These are phyloP conservation scores for Lutra lutra DNA, from an alignment of 2,797 vertebrate genomes.

Conservation along the genomic window DNA sequence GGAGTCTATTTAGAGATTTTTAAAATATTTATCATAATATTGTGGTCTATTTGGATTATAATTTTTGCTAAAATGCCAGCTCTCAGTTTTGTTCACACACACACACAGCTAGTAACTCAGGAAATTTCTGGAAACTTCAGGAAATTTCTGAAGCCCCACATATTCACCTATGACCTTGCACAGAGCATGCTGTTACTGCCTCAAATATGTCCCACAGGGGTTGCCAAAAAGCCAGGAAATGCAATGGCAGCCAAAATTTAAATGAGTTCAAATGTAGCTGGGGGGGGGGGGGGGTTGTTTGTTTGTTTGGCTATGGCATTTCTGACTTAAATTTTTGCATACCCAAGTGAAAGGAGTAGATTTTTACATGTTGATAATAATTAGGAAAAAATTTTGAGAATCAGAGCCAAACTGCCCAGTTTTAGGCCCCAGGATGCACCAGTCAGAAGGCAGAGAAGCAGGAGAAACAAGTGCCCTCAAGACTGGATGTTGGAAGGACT, in stretches of 20 bases:
- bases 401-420: neutral
- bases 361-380: neutral
- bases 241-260: neutral
- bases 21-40: conserved; percentile 6
- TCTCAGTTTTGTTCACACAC: neutral
- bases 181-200: neutral
- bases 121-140: neutral
- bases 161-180: neutral
- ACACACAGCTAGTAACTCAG: neutral
- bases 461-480: neutral
- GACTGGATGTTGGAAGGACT: neutral
- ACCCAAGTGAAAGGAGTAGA: neutral
- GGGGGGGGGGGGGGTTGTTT: neutral
- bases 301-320: neutral
- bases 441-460: neutral
- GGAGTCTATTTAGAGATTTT: neutral
- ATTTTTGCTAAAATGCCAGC: neutral
- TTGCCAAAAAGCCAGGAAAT: conserved; percentile 6
- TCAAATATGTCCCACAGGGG: neutral
- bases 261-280: neutral
- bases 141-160: conserved; percentile 10
- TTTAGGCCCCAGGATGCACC: neutral
- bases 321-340: conserved; percentile 4
- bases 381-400: neutral
- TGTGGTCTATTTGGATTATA: neutral